phyloP scores from a whole-genome alignment of 2,888 invertebrate species.

The Orthonychiurus folsomi region DNA sequence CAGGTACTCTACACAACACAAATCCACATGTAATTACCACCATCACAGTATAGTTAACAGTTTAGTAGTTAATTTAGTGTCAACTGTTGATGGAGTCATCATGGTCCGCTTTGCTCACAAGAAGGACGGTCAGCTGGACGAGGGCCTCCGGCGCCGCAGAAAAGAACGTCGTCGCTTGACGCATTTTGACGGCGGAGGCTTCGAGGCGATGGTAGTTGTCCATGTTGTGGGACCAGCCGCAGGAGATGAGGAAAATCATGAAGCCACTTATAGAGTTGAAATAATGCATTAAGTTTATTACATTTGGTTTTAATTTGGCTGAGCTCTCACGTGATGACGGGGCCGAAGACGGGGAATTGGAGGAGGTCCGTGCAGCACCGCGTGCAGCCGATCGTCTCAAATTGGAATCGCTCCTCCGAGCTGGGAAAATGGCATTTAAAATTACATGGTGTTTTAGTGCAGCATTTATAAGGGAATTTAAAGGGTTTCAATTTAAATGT shows the following conservation, averaged over 20 bases:
- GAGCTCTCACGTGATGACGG: slow-evolving; percentile 32
- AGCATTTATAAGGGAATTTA: background rate
- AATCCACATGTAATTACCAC: background rate
- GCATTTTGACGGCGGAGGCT: slow-evolving; percentile 36
- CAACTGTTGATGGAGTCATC: slow-evolving; percentile 3
- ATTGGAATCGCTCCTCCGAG: slow-evolving; percentile 25
- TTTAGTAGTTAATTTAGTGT: background rate
- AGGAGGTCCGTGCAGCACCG: slow-evolving; percentile 33
- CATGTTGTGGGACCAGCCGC: slow-evolving; percentile 23
- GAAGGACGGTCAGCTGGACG: slow-evolving; percentile 30
- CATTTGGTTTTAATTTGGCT: background rate
- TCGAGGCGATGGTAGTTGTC: slow-evolving; percentile 34
- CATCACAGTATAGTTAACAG: background rate
- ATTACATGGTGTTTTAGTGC: background rate
- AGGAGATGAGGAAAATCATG: slow-evolving; percentile 29
- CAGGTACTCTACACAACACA: slow-evolving; percentile 21
- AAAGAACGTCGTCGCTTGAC: slow-evolving; percentile 34
- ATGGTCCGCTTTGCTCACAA: slow-evolving; percentile 18
- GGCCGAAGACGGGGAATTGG: slow-evolving; percentile 36
- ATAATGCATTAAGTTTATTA: too few relatives aligned
- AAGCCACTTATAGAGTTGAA: slow-evolving; percentile 21
- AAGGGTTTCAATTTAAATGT: too few relatives aligned
- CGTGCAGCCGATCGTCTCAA: slow-evolving; percentile 26
- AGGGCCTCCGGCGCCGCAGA: slow-evolving; percentile 35
- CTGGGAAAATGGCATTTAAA: slow-evolving; percentile 16